Conservation (phyloP, 2,113 vertebrate species). For the Lamprotornis superbus region DNA sequence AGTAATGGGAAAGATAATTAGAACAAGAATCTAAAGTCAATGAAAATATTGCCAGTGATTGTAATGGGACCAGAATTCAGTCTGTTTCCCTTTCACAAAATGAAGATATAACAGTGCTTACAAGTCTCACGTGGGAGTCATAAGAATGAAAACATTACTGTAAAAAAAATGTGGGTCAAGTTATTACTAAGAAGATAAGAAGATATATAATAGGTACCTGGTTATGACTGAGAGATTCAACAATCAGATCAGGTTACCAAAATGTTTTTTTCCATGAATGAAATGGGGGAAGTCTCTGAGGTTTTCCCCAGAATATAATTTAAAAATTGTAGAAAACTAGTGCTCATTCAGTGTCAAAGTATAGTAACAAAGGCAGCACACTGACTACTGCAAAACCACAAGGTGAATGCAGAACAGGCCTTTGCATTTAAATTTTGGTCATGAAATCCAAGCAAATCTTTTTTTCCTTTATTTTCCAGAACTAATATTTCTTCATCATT, state of each 20-base stretch:
- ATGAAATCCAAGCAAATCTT: neutral
- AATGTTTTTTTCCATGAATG: neutral
- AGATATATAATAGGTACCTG: neutral
- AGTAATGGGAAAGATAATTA: conserved; percentile 56
- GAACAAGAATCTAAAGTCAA: conserved; percentile 22
- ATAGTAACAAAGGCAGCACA: neutral
- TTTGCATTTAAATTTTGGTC: neutral
- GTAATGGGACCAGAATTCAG: neutral
- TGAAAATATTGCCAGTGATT: conserved; percentile 33
- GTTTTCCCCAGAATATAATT: neutral
- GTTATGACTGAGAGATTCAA: neutral
- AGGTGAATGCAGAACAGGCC: neutral
- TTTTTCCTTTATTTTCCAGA: neutral
- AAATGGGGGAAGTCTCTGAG: neutral
- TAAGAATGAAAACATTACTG: neutral
- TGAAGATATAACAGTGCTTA: neutral
- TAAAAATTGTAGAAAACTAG: neutral
- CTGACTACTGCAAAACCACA: neutral
- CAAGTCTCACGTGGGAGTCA: neutral
- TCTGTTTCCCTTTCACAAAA: conserved; percentile 9
- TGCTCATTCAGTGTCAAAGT: neutral
- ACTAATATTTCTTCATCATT: neutral
- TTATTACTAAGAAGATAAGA: neutral
- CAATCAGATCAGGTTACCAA: neutral
- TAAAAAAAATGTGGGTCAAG: neutral